phyloP scores from a whole-genome alignment of 2,888 invertebrate species.

The Harmothoe impar region DNA sequence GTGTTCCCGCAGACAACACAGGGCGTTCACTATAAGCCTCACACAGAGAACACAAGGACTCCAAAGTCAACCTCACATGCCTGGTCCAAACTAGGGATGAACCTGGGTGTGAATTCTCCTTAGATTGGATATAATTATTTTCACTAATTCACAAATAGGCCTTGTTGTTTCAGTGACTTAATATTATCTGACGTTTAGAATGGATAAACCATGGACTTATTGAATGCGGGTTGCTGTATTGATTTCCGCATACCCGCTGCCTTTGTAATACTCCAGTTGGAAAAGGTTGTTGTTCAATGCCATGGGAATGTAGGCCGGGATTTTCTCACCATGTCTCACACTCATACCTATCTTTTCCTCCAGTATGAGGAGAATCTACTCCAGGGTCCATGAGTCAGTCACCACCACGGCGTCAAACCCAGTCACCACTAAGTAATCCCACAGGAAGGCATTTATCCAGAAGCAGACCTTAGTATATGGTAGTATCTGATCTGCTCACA shows the following conservation, averaged over 20 bases:
- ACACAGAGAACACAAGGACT: too few species aligned
- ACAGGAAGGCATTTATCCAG: background rate
- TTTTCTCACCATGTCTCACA: conserved; percentile 13
- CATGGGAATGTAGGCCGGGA: background rate
- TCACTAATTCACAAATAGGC: too few species aligned
- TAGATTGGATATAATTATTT: too few species aligned
- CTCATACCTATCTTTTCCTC: background rate
- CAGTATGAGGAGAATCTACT: background rate
- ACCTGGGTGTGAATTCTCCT: too few species aligned
- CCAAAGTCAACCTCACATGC: too few species aligned
- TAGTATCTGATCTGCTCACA: background rate
- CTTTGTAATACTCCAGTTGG: too few species aligned
- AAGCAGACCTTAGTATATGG: background rate
- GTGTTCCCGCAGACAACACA: background rate
- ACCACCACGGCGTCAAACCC: background rate
- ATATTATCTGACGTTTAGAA: too few species aligned
- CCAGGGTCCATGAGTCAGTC: conserved; percentile 4
- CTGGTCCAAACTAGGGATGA: too few species aligned
- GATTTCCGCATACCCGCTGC: too few species aligned
- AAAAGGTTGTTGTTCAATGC: background rate
- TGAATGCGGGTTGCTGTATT: too few species aligned
- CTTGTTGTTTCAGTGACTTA: too few species aligned
- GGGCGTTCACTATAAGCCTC: background rate
- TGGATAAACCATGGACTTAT: too few species aligned
- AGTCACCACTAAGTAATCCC: conserved; percentile 1